Evolutionary conservation across 1,140 invertebrate species (phyloP).

Genomic region (Luehdorfia chinensis): DNA sequence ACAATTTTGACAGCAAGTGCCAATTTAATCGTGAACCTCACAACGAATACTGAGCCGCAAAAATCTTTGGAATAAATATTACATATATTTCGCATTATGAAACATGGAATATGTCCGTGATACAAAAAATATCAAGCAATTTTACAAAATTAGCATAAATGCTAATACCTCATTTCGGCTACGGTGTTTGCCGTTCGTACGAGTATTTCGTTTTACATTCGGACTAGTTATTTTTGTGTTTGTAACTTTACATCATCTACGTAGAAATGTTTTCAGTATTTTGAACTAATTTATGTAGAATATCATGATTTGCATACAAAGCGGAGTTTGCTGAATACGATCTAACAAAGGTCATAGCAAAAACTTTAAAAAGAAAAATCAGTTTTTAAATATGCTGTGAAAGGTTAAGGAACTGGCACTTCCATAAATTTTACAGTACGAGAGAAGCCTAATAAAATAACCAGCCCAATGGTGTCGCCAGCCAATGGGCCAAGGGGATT

Average conservation of each 20-base stretch:
- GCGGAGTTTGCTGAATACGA: constrained; percentile 1
- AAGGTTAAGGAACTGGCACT: too few relatives aligned
- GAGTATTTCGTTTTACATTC: constrained; percentile 32
- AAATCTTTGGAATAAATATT: constrained; percentile 1
- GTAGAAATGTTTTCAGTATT: constrained; percentile 21
- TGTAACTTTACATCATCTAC: constrained; percentile 15
- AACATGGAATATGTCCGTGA: constrained; percentile 18
- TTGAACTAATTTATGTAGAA: constrained; percentile 23
- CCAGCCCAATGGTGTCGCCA: too few relatives aligned
- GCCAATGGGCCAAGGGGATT: too few relatives aligned
- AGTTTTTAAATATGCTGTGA: too few relatives aligned
- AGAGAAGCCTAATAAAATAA: too few relatives aligned
- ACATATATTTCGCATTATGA: constrained; percentile 12
- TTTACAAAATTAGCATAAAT: constrained; percentile 47
- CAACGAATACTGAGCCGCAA: too few relatives aligned
- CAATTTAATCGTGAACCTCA: too few relatives aligned
- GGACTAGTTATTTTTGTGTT: constrained; percentile 16
- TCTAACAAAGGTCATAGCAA: constrained; percentile 9
- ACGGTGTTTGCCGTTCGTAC: constrained; percentile 31
- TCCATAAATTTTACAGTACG: too few relatives aligned
- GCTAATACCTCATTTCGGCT: constrained; percentile 40
- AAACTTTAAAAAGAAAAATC: too few relatives aligned
- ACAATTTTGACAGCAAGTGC: too few relatives aligned
- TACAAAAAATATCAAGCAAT: constrained; percentile 30
- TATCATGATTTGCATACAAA: constrained; percentile 20